Base-by-base conservation (phyloP, 2,888 invertebrate species). In the Melanostoma scalare region DNA sequence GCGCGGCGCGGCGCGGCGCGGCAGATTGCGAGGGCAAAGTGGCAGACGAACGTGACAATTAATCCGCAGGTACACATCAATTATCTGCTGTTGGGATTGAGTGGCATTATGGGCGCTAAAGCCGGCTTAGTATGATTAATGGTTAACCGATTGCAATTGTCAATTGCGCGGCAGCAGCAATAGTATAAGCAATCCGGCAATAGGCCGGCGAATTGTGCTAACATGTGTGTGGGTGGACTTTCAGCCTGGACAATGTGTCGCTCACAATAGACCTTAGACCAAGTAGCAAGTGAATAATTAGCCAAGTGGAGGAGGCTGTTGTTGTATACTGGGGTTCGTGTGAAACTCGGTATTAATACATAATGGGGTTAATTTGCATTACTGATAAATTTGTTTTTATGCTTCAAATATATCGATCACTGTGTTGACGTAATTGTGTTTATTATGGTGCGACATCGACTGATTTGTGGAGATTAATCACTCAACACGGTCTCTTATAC, bases 31-130 rank as follows among this genome's bases (percentile, higher is more conserved):
- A 10, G 55, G 53, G 35, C 20, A 20, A 20, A 20, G 20, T 20
- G 36, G 50, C 38, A 50, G 71, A 58, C 38, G 20, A 55, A 63
- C 33, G 63, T 68, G 72, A 73, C 77, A 82, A 72, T 82, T 82
- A 77, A 63, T 73, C 72, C 67, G 40, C 67, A 36, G 58, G 53
- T 72, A 77, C 67, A 77, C 72, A 81, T 81, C 80, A 81, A 81
- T 82, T 77, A 77, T 73, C 42, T 61, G 50, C 56, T 77, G 46
- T 77, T 77, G 44, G 50, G 55, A 81, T 72, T 48, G 60, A 77
- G 50, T 68, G 77, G 81, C 71, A 82, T 82, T 82, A 82, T 77
- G 72, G 81, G 81, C 77, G 81, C 81, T 82, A 63, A 73, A 40
- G 56, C 63, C 72, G 81, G 60, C 77, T 42, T 52, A 20, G 35